Evolutionary conservation across 2,888 invertebrate genomes (phyloP).

Genomic region (Sarcophaga carnaria): DNA sequence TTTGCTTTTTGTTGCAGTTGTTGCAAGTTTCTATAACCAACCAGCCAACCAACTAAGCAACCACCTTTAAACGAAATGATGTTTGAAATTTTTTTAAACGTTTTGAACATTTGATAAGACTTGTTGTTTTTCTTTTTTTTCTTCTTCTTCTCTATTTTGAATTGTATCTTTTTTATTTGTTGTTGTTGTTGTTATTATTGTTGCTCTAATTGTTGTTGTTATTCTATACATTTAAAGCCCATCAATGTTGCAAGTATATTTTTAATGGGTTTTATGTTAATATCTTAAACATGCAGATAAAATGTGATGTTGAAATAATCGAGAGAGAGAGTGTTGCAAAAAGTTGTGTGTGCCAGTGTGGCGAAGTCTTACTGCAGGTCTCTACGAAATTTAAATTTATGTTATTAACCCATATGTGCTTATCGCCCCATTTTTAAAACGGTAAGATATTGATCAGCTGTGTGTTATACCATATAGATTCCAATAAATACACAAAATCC

Average conservation of each 20-base stretch:
- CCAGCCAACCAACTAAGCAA: background rate
- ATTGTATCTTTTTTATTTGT: background rate
- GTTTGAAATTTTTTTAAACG: conserved; percentile 61
- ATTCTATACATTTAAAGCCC: conserved; percentile 43
- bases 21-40: background rate
- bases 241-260: conserved; percentile 57
- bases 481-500: too few relatives aligned
- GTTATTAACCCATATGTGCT: too few relatives aligned
- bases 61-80: conserved; percentile 64
- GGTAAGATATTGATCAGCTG: too few relatives aligned
- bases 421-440: too few relatives aligned
- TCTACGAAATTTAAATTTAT: too few relatives aligned
- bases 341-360: background rate
- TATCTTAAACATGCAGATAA: conserved; percentile 61
- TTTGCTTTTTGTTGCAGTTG: conserved; percentile 39
- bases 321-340: background rate
- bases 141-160: background rate
- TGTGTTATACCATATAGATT: too few relatives aligned
- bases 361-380: too few relatives aligned
- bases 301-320: conserved; percentile 25
- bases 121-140: conserved; percentile 28
- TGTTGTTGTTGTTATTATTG: background rate
- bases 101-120: conserved; percentile 63
- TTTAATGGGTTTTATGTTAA: conserved; percentile 66
- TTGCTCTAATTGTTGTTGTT: background rate